phyloP scores from a whole-genome alignment of 2,888 invertebrate genomes.

The Helleia helle region DNA sequence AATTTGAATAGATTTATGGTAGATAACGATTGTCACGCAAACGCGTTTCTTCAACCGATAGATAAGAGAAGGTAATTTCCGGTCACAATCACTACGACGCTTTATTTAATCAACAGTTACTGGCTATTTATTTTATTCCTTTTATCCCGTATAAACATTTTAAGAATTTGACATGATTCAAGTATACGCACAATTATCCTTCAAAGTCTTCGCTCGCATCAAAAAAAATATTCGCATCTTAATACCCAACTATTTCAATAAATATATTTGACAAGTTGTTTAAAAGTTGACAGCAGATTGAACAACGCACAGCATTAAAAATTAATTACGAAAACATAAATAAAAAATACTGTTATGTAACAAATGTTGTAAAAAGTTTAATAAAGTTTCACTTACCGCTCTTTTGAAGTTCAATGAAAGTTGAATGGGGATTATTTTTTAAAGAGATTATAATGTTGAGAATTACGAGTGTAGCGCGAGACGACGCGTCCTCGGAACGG shows the following conservation, averaged over 20 bases:
- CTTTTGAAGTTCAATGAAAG: neutral
- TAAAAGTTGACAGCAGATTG: neutral
- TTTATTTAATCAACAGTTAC: neutral
- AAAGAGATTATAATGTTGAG: neutral
- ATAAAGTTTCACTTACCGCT: neutral
- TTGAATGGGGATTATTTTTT: neutral
- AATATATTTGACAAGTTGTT: neutral
- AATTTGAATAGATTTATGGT: no score
- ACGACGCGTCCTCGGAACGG: neutral
- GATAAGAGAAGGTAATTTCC: conserved; percentile 5
- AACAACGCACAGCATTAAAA: conserved; percentile 2
- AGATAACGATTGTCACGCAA: neutral
- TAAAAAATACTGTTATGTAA: conserved; percentile 1
- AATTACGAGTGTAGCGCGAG: neutral
- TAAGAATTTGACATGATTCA: no score
- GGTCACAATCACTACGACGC: neutral
- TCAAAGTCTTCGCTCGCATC: conserved; percentile 1
- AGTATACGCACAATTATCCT: neutral
- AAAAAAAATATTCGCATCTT: neutral
- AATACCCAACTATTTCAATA: neutral
- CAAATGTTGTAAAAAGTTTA: neutral
- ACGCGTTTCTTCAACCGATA: neutral
- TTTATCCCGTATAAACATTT: neutral
- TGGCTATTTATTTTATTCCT: neutral
- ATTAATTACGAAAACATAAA: neutral